These are phyloP conservation scores for Metridium senile DNA, from an alignment of 92 coral and sea anemone genomes.

Conservation along the genomic window DNA sequence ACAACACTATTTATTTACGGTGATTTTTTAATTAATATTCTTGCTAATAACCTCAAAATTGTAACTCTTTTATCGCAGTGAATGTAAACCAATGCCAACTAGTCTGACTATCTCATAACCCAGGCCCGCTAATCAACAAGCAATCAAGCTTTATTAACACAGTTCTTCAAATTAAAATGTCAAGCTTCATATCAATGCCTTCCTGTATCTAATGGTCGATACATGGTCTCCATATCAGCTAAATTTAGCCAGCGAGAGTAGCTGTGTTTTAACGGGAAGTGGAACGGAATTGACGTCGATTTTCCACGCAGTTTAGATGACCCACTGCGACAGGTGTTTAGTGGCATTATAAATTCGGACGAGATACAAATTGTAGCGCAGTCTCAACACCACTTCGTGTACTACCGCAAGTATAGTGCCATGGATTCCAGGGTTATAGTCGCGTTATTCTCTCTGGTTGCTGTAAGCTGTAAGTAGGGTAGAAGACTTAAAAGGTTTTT, in stretches of 20 bases:
- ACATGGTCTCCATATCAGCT: neutral
- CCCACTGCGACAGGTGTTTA: neutral
- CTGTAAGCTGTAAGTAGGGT: neutral
- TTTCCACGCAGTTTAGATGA: neutral
- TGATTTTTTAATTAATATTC: neutral
- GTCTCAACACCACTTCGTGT: neutral
- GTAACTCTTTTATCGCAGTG: neutral
- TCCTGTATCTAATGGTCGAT: neutral
- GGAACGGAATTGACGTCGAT: neutral
- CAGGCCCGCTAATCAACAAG: neutral
- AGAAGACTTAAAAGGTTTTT: neutral
- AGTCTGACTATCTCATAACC: neutral
- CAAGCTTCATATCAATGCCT: neutral
- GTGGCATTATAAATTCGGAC: neutral
- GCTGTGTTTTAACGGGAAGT: neutral
- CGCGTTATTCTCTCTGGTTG: neutral
- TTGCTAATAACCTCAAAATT: neutral
- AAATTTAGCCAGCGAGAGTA: neutral
- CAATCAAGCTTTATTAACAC: neutral
- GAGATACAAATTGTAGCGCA: neutral
- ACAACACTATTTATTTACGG: neutral
- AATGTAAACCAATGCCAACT: neutral
- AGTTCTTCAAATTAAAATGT: constrained; percentile 1
- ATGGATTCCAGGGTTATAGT: neutral
- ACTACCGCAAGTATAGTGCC: neutral